Evolutionary conservation across 2,888 invertebrate genomes (phyloP), one percentile per base, ranked within the genome.

Genomic region (Clivina fossor): DNA sequence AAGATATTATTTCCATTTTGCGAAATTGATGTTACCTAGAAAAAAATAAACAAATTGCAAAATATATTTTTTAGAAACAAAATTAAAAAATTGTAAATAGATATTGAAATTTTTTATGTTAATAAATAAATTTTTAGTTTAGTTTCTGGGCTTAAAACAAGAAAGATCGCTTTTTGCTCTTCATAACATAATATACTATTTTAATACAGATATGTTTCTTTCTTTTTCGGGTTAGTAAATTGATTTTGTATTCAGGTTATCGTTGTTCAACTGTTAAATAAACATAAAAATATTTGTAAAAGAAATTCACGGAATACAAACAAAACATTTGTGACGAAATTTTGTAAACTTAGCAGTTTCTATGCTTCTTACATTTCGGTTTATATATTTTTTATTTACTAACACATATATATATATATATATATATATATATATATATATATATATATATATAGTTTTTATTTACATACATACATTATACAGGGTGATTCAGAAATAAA

Each of bases 221-320:
- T 26, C 26, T 8, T 13, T 13, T 30, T 11, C 30, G 30, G 9
- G 9, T 30, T 30, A 30, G n/a, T n/a, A 13, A 19, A 19, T 49
- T 19, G n/a, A n/a, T 28, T 40, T 28, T 49, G 49, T 38, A 49
- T 49, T 40, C 49, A 28, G 40, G 40, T 40, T 40, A 19, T 50
- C 40, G 22, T 5, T 2, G 19, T n/a, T 13, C 15, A 15, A 13
- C 24, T 30, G 22, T 53, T 53, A 24, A 18, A 43, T 43, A 53
- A 53, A 51, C 51, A 51, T 33, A 40, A n/a, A 43, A 33, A 40
- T 53, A 43, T 53, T 53, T 53, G 51, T 43, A 22, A 43, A 53
- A 53, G 51, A 53, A 53, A 53, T 53, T 53, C 41, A 53, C 40
- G 16, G 51, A 53, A 53, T 35, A 53, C 51, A 43, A 50, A 50